phyloP scores from a whole-genome alignment of 37 sponge, comb jelly and placozoan genomes.

The Agelas oroides region DNA sequence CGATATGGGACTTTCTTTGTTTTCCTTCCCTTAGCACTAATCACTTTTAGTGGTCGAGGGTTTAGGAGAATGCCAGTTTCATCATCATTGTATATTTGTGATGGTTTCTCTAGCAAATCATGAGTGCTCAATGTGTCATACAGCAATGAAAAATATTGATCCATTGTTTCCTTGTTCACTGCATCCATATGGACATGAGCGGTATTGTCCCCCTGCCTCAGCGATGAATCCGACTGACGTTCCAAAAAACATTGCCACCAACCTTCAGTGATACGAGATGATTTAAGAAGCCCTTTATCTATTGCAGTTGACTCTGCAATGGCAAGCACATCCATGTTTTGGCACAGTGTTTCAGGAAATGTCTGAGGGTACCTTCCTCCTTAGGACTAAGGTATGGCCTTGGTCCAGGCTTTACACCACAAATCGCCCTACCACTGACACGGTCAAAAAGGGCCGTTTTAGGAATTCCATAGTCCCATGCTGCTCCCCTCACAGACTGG shows the following conservation, averaged over 20 bases:
- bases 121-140: constrained; percentile 20
- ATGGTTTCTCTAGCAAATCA: constrained; percentile 40
- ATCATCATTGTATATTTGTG: constrained; percentile 57
- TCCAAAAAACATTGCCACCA: constrained; percentile 46
- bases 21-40: constrained; percentile 32
- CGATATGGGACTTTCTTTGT: constrained; percentile 19
- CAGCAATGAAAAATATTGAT: constrained; percentile 47
- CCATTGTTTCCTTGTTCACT: constrained; percentile 27
- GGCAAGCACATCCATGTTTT: constrained; percentile 32
- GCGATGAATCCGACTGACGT: too few relatives aligned
- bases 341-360: constrained; percentile 44
- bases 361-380: constrained; percentile 28
- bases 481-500: neutral
- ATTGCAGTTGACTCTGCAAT: constrained; percentile 25
- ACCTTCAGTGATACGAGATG: constrained; percentile 21
- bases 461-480: constrained; percentile 25
- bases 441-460: constrained; percentile 13
- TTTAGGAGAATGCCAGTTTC: constrained; percentile 67
- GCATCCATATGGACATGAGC: constrained; percentile 41
- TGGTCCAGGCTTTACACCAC: constrained; percentile 55
- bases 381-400: constrained; percentile 2
- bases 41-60: constrained; percentile 27
- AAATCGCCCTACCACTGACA: constrained; percentile 18
- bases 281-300: constrained; percentile 26
- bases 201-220: constrained; percentile 31